phyloP scores from a whole-genome alignment of 1,140 invertebrate species.

The Ditylenchus dipsaci region DNA sequence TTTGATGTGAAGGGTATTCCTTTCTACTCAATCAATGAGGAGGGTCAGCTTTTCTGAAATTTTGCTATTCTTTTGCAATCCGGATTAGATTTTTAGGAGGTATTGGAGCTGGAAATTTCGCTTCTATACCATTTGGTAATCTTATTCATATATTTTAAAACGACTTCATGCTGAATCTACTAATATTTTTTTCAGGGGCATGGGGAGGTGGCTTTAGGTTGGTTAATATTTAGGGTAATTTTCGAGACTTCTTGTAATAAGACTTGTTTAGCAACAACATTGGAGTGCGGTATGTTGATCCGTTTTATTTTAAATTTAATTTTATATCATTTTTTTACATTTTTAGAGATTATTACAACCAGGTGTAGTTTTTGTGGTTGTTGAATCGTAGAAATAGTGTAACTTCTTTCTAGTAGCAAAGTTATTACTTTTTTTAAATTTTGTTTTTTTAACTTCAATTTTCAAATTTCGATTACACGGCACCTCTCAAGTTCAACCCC shows the following conservation, averaged over 20 bases:
- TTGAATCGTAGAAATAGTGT: constrained; percentile 15
- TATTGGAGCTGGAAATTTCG: constrained; percentile 31
- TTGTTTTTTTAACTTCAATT: too few relatives aligned
- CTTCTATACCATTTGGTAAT: constrained; percentile 27
- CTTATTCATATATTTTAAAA: too few relatives aligned
- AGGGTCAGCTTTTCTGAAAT: constrained; percentile 15
- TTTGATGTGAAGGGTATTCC: constrained; percentile 43
- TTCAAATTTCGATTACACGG: too few relatives aligned
- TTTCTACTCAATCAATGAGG: constrained; percentile 45
- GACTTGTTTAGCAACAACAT: constrained; percentile 12
- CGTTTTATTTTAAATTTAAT: background rate
- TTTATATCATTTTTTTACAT: background rate
- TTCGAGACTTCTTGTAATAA: too few relatives aligned
- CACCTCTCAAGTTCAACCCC: too few relatives aligned
- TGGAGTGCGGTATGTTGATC: constrained; percentile 33
- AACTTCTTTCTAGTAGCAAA: constrained; percentile 17
- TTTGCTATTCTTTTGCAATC: too few relatives aligned
- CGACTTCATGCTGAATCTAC: too few relatives aligned
- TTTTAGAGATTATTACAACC: too few relatives aligned
- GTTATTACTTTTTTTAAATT: too few relatives aligned
- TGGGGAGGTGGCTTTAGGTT: constrained; percentile 41
- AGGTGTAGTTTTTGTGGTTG: too few relatives aligned
- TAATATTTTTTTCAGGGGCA: background rate
- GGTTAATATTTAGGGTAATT: too few relatives aligned
- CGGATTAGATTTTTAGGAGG: constrained; percentile 5